Conservation (phyloP, 92 coral and sea anemone species). For the Montipora capitata region DNA sequence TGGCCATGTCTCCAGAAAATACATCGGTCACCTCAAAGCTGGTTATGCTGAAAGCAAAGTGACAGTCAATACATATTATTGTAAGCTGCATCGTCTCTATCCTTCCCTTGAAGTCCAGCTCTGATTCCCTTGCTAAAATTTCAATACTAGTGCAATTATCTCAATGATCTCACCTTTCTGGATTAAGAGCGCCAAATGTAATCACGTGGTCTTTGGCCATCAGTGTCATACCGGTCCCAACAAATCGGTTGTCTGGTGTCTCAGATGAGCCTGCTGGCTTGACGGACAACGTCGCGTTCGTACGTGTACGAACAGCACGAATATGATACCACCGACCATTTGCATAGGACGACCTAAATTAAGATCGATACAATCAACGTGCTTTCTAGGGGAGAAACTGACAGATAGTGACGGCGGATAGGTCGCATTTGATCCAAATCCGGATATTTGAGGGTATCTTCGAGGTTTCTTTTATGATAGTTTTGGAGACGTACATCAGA, state of each 20-base stretch:
- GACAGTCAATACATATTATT: not conserved
- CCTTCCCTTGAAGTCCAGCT: too few species aligned
- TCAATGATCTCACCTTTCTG: slow-evolving; percentile 59
- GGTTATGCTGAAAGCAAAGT: slow-evolving; percentile 1
- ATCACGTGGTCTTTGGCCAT: slow-evolving; percentile 57
- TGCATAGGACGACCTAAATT: slow-evolving; percentile 68
- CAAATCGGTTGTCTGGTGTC: slow-evolving; percentile 63
- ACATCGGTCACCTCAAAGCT: slow-evolving; percentile 38
- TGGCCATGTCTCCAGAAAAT: slow-evolving; percentile 86
- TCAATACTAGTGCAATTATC: too few species aligned
- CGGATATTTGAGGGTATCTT: too few species aligned
- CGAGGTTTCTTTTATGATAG: too few species aligned
- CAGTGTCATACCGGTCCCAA: slow-evolving; percentile 30
- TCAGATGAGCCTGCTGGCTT: slow-evolving; percentile 64
- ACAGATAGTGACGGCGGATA: too few species aligned
- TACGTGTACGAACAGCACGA: slow-evolving; percentile 40
- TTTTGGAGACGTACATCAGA: too few species aligned
- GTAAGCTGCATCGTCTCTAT: not conserved
- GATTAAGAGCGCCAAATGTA: slow-evolving; percentile 76
- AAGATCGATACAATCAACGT: not conserved
- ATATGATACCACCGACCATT: slow-evolving; percentile 82
- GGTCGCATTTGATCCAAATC: too few species aligned
- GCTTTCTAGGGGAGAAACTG: too few species aligned
- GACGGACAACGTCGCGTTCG: slow-evolving; percentile 68
- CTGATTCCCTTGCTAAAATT: not conserved